These are phyloP conservation scores for Aromia moschata DNA, from an alignment of 2,888 invertebrate species.

Conservation along the genomic window DNA sequence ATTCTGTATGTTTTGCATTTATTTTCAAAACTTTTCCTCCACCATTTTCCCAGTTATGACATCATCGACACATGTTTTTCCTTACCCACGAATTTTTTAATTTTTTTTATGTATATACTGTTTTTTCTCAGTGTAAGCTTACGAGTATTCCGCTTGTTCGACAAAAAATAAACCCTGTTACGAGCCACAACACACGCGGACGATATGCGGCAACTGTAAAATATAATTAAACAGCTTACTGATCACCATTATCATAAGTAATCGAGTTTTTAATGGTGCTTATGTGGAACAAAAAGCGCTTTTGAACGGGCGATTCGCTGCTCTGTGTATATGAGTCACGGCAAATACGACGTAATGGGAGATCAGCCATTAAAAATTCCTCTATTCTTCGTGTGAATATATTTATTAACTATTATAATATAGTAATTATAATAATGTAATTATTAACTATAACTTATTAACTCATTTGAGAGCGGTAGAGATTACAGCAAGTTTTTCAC, in stretches of 20 bases:
- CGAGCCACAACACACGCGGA: background rate
- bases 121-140: too few species aligned
- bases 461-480: background rate
- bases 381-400: background rate
- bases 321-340: background rate
- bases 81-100: too few species aligned
- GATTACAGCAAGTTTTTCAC: background rate
- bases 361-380: background rate
- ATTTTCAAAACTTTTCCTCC: too few species aligned
- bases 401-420: background rate
- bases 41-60: too few species aligned
- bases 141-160: too few species aligned
- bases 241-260: background rate
- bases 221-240: slow-evolving; percentile 9
- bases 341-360: background rate
- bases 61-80: too few species aligned
- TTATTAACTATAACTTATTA: background rate
- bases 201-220: slow-evolving; percentile 2
- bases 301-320: background rate
- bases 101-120: too few species aligned
- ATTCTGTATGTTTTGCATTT: too few species aligned
- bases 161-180: background rate
- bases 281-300: slow-evolving; percentile 1
- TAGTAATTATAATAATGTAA: too few species aligned
- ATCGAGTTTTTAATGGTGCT: slow-evolving; percentile 1